Percentiles rank a stretch among this genome's conserved stretches.
phyloP scores from a whole-genome alignment of 2,888 invertebrate species.

The Biston betularia region DNA sequence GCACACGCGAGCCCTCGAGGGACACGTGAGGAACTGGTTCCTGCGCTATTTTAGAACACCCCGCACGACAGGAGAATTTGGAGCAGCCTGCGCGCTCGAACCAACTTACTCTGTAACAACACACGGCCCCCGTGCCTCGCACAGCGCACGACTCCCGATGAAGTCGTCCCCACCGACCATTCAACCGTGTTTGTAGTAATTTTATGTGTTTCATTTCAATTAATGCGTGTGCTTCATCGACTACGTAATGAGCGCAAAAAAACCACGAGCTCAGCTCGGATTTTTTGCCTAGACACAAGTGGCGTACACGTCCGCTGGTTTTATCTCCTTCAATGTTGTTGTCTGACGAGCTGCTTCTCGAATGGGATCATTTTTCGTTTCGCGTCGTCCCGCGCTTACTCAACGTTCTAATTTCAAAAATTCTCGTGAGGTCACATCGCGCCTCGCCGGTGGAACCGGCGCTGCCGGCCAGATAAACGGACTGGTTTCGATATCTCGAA shows the following conservation, averaged over 20 bases:
- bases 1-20: conserved; percentile 51
- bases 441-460: conserved; percentile 50
- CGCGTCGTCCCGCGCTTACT: conserved; percentile 50
- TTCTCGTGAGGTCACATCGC: conserved; percentile 60
- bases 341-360: conserved; percentile 27
- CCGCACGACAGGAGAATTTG: conserved; percentile 6
- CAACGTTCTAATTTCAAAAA: conserved; percentile 71
- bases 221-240: conserved; percentile 38
- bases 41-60: conserved; percentile 57
- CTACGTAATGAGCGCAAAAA: conserved; percentile 58
- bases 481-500: conserved; percentile 80
- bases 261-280: conserved; percentile 45
- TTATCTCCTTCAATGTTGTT: conserved; percentile 31
- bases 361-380: conserved; percentile 47
- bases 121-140: neutral
- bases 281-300: conserved; percentile 44
- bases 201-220: conserved; percentile 34
- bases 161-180: conserved; percentile 28
- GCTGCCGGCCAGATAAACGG: conserved; percentile 75
- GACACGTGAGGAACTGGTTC: conserved; percentile 67
- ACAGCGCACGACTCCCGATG: conserved; percentile 8
- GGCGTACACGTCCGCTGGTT: conserved; percentile 26
- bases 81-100: conserved; percentile 10
- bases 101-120: neutral
- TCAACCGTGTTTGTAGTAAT: conserved; percentile 35